Evolutionary conservation across 2,113 vertebrate species (phyloP), one percentile per base, ranked within the genome.

Genomic region (Pollachius pollachius): DNA sequence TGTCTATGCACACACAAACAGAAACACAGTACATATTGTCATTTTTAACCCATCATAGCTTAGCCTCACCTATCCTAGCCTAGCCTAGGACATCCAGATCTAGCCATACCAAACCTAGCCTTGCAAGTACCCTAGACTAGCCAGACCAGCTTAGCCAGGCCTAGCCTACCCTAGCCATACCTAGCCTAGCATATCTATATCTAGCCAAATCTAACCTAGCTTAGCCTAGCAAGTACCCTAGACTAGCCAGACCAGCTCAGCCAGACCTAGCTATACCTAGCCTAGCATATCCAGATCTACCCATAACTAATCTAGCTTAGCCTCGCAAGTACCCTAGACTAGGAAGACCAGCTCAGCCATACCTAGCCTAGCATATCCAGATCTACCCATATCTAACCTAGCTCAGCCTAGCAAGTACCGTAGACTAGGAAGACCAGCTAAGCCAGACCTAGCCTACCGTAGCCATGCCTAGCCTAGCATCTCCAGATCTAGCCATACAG

Each of bases 1-100:
- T 94, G 95, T 83, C 97, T 99, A 85, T 2, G 60, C 52, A 8
- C 18, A 74, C 7, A 71, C 16, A 70, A 3, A 34, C 25, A 69
- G 23, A 23, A 21, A 58, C 23, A 65, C 30, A 41, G n/a, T 18
- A 23, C 2, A 41, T 52, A n/a, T 12, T 12, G 25, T 23, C 9
- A 25, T 7, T 61, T 61, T 17, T 59, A 18, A 19, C 57, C 57
- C 15, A n/a, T 8, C 27, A 5, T 27, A 64, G 30, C 15, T 4
- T 15, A 54, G 21, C 34, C 34, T 57, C n/a, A 17, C 57, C 57
- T 58, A 2, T 11, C 41, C 41, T 48, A 12, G 16, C 5, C 12
- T 27, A 54, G 52, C 52, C 4, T 34, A 30, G 52, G 23, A 3
- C 30, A 41, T 30, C 13, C 25, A 52, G 25, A 52, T 21, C 54